Evolutionary conservation across 2,113 vertebrate genomes (phyloP).

Genomic region (Gadus chalcogrammus): DNA sequence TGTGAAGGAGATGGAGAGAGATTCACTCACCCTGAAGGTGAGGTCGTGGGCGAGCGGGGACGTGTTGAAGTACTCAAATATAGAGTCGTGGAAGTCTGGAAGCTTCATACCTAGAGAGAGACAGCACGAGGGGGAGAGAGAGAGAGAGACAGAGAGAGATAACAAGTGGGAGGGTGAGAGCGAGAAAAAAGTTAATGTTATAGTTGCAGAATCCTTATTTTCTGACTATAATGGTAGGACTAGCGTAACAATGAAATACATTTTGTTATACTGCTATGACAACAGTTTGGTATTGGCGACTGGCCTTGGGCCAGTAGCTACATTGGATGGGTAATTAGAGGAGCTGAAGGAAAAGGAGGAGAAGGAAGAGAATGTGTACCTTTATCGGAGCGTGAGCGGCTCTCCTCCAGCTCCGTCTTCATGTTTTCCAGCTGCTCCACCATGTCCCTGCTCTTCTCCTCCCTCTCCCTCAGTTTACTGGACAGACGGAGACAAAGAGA

Average conservation of each 20-base stretch:
- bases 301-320: too few relatives aligned
- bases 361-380: constrained; percentile 59
- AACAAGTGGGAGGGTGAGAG: not conserved
- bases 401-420: constrained; percentile 92
- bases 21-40: constrained; percentile 87
- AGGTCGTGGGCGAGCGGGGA: constrained; percentile 92
- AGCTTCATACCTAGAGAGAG: constrained; percentile 84
- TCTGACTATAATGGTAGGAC: too few relatives aligned
- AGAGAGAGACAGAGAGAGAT: not conserved
- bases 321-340: not conserved
- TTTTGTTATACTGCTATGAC: too few relatives aligned
- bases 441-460: constrained; percentile 81
- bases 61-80: constrained; percentile 98
- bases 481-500: not conserved
- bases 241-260: too few relatives aligned
- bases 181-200: not conserved
- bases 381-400: constrained; percentile 77
- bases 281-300: too few relatives aligned
- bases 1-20: not conserved
- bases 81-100: constrained; percentile 92
- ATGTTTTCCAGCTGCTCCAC: constrained; percentile 83
- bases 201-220: too few relatives aligned
- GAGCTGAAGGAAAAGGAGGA: not conserved
- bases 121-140: constrained; percentile 11
- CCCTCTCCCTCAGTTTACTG: constrained; percentile 90